Evolutionary conservation across 2,888 invertebrate genomes (phyloP).

Genomic region (Rhabditoides inermis): DNA sequence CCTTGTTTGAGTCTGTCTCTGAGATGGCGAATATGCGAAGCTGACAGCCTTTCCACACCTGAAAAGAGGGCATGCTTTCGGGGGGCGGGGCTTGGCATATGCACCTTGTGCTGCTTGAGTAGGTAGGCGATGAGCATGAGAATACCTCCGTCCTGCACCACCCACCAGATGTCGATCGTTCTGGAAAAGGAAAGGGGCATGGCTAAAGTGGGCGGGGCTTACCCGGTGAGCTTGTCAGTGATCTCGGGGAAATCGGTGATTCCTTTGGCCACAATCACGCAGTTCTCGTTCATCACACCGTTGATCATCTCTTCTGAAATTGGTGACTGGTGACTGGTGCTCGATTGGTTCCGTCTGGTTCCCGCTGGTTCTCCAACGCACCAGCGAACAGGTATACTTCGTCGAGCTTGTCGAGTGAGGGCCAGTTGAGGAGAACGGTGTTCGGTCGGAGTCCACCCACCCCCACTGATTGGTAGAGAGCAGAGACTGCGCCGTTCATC

Average conservation of each 20-base stretch:
- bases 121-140: conserved; percentile 73
- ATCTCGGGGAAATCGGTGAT: conserved; percentile 85
- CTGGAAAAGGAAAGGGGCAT: conserved; percentile 50
- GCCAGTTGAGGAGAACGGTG: conserved; percentile 96
- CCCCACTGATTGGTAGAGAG: conserved; percentile 78
- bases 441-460: conserved; percentile 96
- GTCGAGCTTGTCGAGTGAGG: conserved; percentile 60
- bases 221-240: conserved; percentile 75
- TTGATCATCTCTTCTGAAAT: conserved; percentile 56
- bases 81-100: too few species aligned
- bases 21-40: conserved; percentile 98
- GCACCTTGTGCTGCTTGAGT: conserved; percentile 73
- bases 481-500: conserved; percentile 46
- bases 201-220: neutral
- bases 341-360: neutral
- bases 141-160: conserved; percentile 85
- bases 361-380: neutral
- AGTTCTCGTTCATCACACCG: conserved; percentile 83
- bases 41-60: conserved; percentile 87
- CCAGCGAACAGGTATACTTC: conserved; percentile 34
- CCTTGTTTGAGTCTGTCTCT: conserved; percentile 93
- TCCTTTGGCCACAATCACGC: conserved; percentile 89
- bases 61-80: too few species aligned
- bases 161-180: conserved; percentile 98
- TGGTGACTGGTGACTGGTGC: neutral